Conservation (phyloP, 2,888 invertebrate species). For the Torymus aiolomorphi region DNA sequence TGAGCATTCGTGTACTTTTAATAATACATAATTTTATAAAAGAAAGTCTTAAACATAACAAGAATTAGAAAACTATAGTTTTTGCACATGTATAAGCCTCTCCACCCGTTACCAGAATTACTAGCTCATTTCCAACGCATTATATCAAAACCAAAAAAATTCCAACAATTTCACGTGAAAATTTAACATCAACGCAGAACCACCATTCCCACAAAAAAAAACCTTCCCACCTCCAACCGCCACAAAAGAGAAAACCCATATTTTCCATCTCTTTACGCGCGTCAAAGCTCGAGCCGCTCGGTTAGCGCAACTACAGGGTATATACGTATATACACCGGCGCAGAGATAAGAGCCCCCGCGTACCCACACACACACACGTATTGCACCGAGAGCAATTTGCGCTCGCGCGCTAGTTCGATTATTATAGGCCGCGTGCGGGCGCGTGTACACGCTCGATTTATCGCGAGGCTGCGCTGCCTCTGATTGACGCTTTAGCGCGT, state of each 20-base stretch:
- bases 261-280: neutral
- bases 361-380: neutral
- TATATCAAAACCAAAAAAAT: no score
- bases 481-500: constrained; percentile 12
- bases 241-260: constrained; percentile 3
- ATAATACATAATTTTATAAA: no score
- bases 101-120: no score
- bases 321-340: no score
- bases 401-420: constrained; percentile 36
- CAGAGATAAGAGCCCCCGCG: constrained; percentile 6
- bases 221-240: neutral
- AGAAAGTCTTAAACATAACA: no score
- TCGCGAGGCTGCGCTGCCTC: neutral
- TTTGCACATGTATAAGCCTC: no score
- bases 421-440: constrained; percentile 26
- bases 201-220: neutral
- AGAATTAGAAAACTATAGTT: no score
- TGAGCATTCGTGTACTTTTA: no score
- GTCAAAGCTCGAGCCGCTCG: constrained; percentile 3
- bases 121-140: no score
- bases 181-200: no score
- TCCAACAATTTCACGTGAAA: no score
- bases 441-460: neutral
- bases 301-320: neutral
- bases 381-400: constrained; percentile 26